Evolutionary conservation across 2,797 vertebrate species (phyloP).

Genomic region (Propithecus perrieri): DNA sequence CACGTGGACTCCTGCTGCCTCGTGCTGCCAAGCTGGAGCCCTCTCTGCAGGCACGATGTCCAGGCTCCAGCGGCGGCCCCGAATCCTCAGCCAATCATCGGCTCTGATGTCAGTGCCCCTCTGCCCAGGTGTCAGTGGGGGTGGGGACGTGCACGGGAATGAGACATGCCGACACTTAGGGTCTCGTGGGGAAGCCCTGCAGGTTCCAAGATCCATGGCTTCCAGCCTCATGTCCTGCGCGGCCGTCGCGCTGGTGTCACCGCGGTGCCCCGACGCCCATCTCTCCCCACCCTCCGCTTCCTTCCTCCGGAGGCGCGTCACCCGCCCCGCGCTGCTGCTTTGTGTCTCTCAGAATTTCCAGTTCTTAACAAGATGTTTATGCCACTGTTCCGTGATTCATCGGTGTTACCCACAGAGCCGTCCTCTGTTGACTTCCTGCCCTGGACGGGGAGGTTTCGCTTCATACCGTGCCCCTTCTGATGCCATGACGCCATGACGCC

Average conservation of each 20-base stretch:
- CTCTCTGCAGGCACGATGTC: background rate
- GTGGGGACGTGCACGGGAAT: fast-evolving
- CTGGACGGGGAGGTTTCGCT: background rate
- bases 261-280: fast-evolving
- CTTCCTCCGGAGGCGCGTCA: background rate
- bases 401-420: background rate
- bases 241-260: fast-evolving
- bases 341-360: background rate
- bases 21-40: background rate
- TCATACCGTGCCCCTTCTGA: background rate
- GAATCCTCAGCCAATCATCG: fast-evolving
- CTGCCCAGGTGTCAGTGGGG: background rate
- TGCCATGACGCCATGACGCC: fast-evolving
- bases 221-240: background rate
- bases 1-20: fast-evolving
- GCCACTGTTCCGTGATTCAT: background rate
- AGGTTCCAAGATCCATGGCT: background rate
- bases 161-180: background rate
- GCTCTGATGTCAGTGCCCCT: background rate
- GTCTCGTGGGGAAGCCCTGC: background rate
- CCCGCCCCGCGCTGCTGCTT: background rate
- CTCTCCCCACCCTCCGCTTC: background rate
- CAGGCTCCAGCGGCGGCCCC: background rate
- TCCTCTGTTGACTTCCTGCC: background rate
- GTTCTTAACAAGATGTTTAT: background rate